These are phyloP conservation scores for Alligator sinensis DNA, from an alignment of 2,113 vertebrate species.

Conservation along the genomic window DNA sequence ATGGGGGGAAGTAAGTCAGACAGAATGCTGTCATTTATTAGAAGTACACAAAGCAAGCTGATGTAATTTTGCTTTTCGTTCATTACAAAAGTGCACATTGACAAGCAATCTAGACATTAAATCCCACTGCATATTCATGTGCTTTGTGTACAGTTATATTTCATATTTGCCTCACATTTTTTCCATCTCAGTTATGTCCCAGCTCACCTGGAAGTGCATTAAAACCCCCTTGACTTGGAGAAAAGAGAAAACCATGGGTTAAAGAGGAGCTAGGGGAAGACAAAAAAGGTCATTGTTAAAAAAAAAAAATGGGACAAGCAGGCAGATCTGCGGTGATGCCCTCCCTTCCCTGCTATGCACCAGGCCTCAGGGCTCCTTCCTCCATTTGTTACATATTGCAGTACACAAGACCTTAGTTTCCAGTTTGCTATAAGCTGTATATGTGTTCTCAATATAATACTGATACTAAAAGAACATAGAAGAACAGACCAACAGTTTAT, in stretches of 20 bases:
- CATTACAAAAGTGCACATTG: not conserved
- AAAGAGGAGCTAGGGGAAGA: not conserved
- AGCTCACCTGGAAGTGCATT: not conserved
- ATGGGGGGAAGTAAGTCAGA: not conserved
- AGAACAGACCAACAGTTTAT: not conserved
- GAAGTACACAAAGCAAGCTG: not conserved
- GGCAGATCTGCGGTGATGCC: not conserved
- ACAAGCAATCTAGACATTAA: constrained; percentile 39
- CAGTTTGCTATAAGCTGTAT: not conserved
- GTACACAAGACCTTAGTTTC: accelerated
- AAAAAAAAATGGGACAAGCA: not conserved
- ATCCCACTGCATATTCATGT: not conserved
- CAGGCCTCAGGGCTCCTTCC: not conserved
- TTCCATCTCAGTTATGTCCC: not conserved
- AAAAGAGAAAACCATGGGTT: not conserved
- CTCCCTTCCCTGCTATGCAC: no score
- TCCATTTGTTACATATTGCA: not conserved
- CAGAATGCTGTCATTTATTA: constrained; percentile 17
- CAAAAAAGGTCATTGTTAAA: not conserved
- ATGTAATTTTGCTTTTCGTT: constrained; percentile 37
- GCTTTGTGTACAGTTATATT: not conserved
- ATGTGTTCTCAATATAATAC: not conserved
- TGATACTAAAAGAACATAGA: not conserved
- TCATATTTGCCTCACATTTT: constrained; percentile 5
- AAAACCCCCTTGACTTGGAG: not conserved